Evolutionary conservation across 2,888 invertebrate species (phyloP).

Genomic region (Standfussiana lucernea): DNA sequence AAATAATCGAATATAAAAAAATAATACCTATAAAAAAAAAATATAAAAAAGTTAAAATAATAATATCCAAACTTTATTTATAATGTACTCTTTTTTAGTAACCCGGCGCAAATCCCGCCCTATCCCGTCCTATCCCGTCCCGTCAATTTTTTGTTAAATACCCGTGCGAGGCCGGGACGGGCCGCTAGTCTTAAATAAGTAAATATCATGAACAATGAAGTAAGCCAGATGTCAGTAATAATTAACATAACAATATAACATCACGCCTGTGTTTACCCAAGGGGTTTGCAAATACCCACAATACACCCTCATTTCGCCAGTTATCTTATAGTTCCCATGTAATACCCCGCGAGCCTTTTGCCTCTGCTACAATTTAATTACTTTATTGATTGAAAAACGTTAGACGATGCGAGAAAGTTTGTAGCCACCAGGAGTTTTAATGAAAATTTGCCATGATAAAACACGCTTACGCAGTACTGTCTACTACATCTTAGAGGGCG

Average conservation of each 20-base stretch:
- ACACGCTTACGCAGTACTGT: neutral
- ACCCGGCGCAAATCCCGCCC: too few relatives aligned
- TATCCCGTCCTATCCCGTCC: too few relatives aligned
- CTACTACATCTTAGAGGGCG: neutral
- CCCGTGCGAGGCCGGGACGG: too few relatives aligned
- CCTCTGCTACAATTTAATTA: neutral
- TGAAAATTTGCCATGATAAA: neutral
- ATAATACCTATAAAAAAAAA: too few relatives aligned
- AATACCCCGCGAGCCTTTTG: neutral
- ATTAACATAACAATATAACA: conserved; percentile 14
- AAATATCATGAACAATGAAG: conserved; percentile 6
- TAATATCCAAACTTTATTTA: too few relatives aligned
- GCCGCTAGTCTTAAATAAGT: neutral
- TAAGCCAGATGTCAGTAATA: conserved; percentile 5
- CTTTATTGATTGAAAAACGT: conserved; percentile 9
- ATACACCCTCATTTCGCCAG: neutral
- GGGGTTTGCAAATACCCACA: neutral
- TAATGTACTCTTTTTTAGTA: too few relatives aligned
- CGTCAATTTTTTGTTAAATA: too few relatives aligned
- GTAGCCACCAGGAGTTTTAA: too few relatives aligned
- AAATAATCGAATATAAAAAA: too few relatives aligned
- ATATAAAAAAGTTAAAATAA: too few relatives aligned
- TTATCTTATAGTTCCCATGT: neutral
- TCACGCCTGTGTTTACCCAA: neutral
- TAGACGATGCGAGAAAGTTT: neutral